Evolutionary conservation across 2,113 vertebrate genomes (phyloP).

Genomic region (Oncorhynchus clarkii): DNA sequence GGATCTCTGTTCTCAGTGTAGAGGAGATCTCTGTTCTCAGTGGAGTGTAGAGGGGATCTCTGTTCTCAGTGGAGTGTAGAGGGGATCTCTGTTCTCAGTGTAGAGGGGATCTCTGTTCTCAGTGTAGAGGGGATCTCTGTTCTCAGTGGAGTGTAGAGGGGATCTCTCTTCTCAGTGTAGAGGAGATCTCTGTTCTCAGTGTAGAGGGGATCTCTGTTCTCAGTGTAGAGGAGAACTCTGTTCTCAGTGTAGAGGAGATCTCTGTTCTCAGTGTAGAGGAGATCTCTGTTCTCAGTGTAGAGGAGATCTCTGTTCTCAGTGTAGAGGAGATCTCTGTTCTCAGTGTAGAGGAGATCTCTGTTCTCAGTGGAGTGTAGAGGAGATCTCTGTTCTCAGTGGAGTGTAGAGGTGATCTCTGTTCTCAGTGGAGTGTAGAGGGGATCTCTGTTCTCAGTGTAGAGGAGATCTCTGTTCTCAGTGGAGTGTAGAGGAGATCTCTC

Average conservation of each 20-base stretch:
- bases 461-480: background rate
- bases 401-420: background rate
- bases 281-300: too few relatives aligned
- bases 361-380: too few relatives aligned
- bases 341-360: background rate
- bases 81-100: background rate
- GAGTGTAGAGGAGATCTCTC: background rate
- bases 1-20: background rate
- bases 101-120: background rate
- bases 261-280: background rate
- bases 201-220: background rate
- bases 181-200: background rate
- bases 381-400: background rate
- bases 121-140: background rate
- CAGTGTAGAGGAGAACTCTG: background rate
- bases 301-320: background rate
- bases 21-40: background rate
- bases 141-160: background rate
- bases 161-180: too few relatives aligned
- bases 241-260: background rate
- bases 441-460: too few relatives aligned
- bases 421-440: background rate
- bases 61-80: too few relatives aligned
- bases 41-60: background rate
- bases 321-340: background rate